Evolutionary conservation across 2,888 invertebrate genomes (phyloP).

Genomic region (Celastrina argiolus): DNA sequence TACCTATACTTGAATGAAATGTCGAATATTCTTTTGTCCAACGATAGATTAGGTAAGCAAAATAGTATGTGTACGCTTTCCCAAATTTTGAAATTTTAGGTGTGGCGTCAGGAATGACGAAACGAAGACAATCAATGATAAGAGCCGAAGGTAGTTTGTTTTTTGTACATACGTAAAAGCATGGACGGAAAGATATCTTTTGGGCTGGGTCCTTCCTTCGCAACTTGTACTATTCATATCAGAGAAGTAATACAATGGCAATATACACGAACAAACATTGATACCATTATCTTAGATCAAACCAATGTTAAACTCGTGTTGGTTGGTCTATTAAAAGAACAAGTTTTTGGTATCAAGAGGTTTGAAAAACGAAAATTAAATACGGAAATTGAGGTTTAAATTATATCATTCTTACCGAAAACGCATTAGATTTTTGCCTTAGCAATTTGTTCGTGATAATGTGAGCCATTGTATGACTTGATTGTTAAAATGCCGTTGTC

Average conservation of each 20-base stretch:
- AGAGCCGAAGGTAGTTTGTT: neutral
- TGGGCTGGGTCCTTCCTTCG: constrained; percentile 4
- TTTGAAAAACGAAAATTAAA: too few relatives aligned
- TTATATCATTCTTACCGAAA: neutral
- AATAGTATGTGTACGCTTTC: neutral
- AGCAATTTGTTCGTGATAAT: neutral
- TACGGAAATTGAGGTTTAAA: too few relatives aligned
- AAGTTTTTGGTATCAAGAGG: too few relatives aligned
- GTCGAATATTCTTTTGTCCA: too few relatives aligned
- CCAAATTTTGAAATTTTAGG: constrained; percentile 10
- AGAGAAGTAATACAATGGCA: constrained; percentile 9
- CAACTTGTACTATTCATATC: neutral
- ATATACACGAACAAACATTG: neutral
- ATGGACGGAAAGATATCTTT: neutral
- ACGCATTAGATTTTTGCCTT: neutral
- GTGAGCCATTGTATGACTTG: constrained; percentile 1
- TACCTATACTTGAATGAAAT: too few relatives aligned
- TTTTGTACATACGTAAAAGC: neutral
- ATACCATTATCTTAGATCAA: too few relatives aligned
- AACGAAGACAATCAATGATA: neutral
- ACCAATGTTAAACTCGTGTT: too few relatives aligned
- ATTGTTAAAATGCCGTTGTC: neutral
- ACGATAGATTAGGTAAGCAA: neutral
- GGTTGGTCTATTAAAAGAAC: too few relatives aligned
- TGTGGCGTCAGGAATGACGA: constrained; percentile 15